A percentile compares a stretch with the other conserved stretches of the same genome.
phyloP scores from a whole-genome alignment of 92 coral and sea anemone species.

The Umimayanthus kanabou region DNA sequence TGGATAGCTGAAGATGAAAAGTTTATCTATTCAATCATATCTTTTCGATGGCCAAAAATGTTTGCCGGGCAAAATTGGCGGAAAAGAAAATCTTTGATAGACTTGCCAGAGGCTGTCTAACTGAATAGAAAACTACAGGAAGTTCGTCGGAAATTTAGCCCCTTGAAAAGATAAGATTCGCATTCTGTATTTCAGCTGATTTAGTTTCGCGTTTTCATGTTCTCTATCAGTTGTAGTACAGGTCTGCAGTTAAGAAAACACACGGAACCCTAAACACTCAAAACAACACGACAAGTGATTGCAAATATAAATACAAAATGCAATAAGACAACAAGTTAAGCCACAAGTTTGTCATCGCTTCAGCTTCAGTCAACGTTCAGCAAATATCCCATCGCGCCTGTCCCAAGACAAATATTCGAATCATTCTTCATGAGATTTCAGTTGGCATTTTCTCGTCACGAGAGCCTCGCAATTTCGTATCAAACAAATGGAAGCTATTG shows the following conservation, averaged over 20 bases:
- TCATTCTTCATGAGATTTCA: slow-evolving; percentile 1
- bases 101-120: not conserved
- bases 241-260: not conserved
- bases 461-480: not conserved
- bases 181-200: no score
- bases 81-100: not conserved
- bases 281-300: not conserved
- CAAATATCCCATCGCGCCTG: slow-evolving; percentile 17
- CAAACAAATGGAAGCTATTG: not conserved
- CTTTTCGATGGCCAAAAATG: not conserved
- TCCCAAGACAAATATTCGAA: slow-evolving; percentile 13
- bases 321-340: slow-evolving; percentile 1
- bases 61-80: not conserved
- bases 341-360: slow-evolving; percentile 35
- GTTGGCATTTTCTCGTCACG: not conserved
- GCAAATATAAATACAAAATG: slow-evolving; percentile 14
- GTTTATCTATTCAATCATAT: not conserved
- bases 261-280: not conserved
- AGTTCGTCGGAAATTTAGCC: not conserved
- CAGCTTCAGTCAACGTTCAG: not conserved
- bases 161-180: not conserved
- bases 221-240: not conserved
- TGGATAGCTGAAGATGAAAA: no score
- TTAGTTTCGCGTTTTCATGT: not conserved
- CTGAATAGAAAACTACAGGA: not conserved